Percentiles rank a stretch among this genome's conserved stretches.
Conservation (phyloP, 2,113 vertebrate genomes). For the Hemiscyllium ocellatum region DNA sequence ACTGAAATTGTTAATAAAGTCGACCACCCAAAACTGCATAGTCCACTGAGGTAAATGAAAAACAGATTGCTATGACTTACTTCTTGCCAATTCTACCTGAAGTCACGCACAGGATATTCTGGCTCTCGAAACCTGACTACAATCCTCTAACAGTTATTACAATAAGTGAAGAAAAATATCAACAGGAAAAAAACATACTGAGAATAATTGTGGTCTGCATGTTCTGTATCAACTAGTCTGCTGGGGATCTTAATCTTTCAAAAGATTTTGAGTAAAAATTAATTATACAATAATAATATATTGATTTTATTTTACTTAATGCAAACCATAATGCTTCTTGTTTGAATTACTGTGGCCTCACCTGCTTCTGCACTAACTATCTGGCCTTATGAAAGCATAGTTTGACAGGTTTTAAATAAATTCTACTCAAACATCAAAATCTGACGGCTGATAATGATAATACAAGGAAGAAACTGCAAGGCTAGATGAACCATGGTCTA, state of each 20-base stretch:
- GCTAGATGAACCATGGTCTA: not conserved
- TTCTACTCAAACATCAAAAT: not conserved
- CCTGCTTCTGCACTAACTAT: too few species aligned
- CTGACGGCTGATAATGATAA: too few species aligned
- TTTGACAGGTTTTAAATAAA: not conserved
- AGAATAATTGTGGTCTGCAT: not conserved
- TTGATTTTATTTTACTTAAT: too few species aligned
- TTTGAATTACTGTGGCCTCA: too few species aligned
- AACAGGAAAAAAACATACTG: not conserved
- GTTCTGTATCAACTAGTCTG: not conserved
- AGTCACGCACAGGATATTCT: not conserved
- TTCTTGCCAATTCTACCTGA: not conserved
- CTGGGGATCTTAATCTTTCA: not conserved
- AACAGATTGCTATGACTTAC: not conserved
- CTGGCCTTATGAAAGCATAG: not conserved
- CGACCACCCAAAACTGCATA: not conserved
- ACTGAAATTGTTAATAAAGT: not conserved
- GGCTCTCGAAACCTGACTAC: not conserved
- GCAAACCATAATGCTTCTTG: too few species aligned
- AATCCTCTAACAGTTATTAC: not conserved
- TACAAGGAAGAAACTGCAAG: too few species aligned
- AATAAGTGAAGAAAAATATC: not conserved
- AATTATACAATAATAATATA: too few species aligned
- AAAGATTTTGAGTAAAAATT: too few species aligned
- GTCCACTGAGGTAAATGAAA: not conserved